Evolutionary conservation across 2,113 vertebrate species (phyloP).

Genomic region (Elephas maximus): DNA sequence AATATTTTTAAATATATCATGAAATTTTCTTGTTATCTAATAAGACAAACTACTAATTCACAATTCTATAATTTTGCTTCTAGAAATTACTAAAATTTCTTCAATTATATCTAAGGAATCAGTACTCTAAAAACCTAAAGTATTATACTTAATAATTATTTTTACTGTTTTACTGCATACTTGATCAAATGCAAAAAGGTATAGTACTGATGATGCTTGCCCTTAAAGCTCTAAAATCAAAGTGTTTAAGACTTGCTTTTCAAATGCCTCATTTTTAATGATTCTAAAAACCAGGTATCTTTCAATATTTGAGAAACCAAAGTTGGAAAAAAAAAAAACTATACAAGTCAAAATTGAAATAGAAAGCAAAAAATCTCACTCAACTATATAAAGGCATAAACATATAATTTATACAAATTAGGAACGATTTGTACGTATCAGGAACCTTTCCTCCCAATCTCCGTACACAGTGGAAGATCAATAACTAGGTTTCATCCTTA

Average conservation of each 20-base stretch:
- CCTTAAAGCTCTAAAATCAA: constrained; percentile 8
- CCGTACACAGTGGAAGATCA: constrained; percentile 40
- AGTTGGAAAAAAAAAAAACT: not conserved
- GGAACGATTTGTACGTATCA: not conserved
- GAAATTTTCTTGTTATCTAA: constrained; percentile 24
- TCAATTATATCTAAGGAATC: constrained; percentile 37
- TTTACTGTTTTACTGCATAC: constrained; percentile 10
- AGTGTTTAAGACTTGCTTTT: not conserved
- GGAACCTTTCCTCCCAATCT: not conserved
- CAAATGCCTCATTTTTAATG: not conserved
- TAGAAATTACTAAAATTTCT: constrained; percentile 61
- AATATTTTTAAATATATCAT: constrained; percentile 37
- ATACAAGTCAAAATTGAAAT: constrained; percentile 53
- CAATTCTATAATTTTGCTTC: constrained; percentile 50
- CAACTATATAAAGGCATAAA: constrained; percentile 1
- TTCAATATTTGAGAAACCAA: constrained; percentile 31
- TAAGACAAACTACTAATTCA: constrained; percentile 38
- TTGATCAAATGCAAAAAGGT: constrained; percentile 6
- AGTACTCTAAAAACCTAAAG: constrained; percentile 15
- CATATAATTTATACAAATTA: constrained; percentile 25
- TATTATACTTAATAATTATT: constrained; percentile 18
- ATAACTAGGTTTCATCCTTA: not conserved
- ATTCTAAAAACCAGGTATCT: constrained; percentile 47
- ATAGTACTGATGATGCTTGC: not conserved
- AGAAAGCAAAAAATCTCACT: constrained; percentile 40